Percentiles rank a stretch among this genome's conserved stretches.
Evolutionary conservation across 2,888 invertebrate genomes (phyloP).

Genomic region (Volucella zonaria): DNA sequence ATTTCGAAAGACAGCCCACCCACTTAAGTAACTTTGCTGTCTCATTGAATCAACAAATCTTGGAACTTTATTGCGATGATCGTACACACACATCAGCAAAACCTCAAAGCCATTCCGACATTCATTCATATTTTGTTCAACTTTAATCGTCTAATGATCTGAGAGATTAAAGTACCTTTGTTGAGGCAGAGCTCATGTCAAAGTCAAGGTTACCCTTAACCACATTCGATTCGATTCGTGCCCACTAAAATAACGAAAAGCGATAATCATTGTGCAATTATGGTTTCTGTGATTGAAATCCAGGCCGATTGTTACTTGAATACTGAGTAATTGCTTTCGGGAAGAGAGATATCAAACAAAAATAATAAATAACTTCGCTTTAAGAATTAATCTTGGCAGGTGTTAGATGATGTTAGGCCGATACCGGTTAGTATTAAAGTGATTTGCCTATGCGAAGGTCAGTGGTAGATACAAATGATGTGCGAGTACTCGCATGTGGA

Average conservation of each 20-base stretch:
- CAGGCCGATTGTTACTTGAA: not conserved
- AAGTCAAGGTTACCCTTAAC: slow-evolving; percentile 37
- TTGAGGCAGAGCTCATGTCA: slow-evolving; percentile 32
- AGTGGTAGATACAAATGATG: too few species aligned
- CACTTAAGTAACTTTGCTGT: slow-evolving; percentile 13
- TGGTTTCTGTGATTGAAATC: slow-evolving; percentile 17
- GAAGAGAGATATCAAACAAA: too few species aligned
- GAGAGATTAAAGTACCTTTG: slow-evolving; percentile 53
- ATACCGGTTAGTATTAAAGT: too few species aligned
- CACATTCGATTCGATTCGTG: slow-evolving; percentile 6
- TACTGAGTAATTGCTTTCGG: slow-evolving; percentile 29
- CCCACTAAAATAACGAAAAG: slow-evolving; percentile 4
- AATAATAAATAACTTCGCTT: slow-evolving; percentile 9
- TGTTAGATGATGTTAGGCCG: not conserved
- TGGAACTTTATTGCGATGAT: not conserved
- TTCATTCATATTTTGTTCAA: slow-evolving; percentile 3
- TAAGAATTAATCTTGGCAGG: slow-evolving; percentile 6
- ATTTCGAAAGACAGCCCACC: slow-evolving; percentile 17
- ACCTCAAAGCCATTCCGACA: slow-evolving; percentile 36
- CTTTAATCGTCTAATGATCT: slow-evolving; percentile 42
- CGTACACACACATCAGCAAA: not conserved
- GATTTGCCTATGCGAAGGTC: too few species aligned
- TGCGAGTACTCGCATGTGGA: too few species aligned
- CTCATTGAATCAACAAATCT: slow-evolving; percentile 13
- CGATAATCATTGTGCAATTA: slow-evolving; percentile 10